A percentile compares a stretch with the other conserved stretches of the same genome.
phyloP scores from a whole-genome alignment of 1,140 invertebrate species.

The Diachasma alloeum region DNA sequence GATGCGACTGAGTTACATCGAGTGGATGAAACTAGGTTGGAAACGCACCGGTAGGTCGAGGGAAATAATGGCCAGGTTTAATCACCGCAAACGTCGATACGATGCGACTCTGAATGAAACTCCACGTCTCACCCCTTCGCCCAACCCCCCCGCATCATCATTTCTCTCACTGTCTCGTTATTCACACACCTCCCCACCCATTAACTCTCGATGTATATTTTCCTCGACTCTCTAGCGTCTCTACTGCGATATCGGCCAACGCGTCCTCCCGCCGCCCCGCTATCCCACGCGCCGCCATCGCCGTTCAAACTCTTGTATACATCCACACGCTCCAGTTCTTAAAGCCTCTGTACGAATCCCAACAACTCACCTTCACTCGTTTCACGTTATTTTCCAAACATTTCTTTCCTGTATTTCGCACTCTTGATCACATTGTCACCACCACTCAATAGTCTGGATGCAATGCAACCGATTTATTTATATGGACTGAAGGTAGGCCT shows the following conservation, averaged over 20 bases:
- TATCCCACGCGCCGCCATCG: background rate
- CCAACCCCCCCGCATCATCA: background rate
- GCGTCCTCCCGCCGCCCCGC: background rate
- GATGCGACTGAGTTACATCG: background rate
- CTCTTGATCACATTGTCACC: background rate
- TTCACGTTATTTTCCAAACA: background rate
- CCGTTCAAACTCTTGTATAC: background rate
- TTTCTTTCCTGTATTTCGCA: background rate
- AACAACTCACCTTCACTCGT: background rate
- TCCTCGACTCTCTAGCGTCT: background rate
- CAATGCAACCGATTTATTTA: background rate
- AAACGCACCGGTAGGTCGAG: constrained; percentile 6
- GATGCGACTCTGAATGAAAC: constrained; percentile 16
- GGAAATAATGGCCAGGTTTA: constrained; percentile 19
- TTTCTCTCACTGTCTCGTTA: constrained; percentile 1
- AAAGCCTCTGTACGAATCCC: background rate
- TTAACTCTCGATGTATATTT: constrained; percentile 7
- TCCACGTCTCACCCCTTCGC: background rate
- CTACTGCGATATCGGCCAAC: background rate
- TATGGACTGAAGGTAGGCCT: background rate
- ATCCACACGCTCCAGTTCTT: background rate
- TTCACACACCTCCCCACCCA: constrained; percentile 1
- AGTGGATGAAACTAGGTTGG: background rate
- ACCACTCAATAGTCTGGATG: background rate
- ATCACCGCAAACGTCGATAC: constrained; percentile 20